Percentiles rank a stretch among this genome's conserved stretches.
These are phyloP conservation scores for Apocrypta bakeri DNA, from an alignment of 1,140 invertebrate species.

Conservation along the genomic window DNA sequence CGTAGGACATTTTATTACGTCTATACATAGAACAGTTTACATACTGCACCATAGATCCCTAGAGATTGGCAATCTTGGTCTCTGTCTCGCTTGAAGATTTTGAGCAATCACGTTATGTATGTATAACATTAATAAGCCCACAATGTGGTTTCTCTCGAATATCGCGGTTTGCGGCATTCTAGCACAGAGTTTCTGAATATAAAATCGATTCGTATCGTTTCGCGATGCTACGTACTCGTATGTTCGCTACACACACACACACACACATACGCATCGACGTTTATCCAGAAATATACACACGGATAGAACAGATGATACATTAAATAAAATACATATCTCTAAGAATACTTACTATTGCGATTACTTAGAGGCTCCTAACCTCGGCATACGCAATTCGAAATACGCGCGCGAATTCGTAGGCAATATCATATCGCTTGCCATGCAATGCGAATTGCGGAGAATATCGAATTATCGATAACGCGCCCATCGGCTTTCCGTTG, in stretches of 20 bases:
- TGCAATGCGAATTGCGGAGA: background rate
- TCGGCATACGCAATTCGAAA: too few relatives aligned
- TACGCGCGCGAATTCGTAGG: too few relatives aligned
- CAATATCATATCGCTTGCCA: too few relatives aligned
- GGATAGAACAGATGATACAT: too few relatives aligned
- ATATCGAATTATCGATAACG: background rate
- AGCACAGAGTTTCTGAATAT: background rate
- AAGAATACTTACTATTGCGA: too few relatives aligned
- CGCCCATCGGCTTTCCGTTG: background rate
- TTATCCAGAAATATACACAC: too few relatives aligned
- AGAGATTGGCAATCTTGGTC: constrained; percentile 73
- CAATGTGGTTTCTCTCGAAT: constrained; percentile 63
- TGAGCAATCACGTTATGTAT: background rate
- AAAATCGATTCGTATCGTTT: background rate
- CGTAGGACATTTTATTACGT: constrained; percentile 28
- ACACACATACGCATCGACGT: too few relatives aligned
- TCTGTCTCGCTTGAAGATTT: constrained; percentile 70
- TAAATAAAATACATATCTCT: too few relatives aligned
- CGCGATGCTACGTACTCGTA: too few relatives aligned
- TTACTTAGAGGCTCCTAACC: too few relatives aligned
- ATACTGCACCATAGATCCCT: constrained; percentile 53
- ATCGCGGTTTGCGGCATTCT: constrained; percentile 55
- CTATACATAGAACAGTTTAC: constrained; percentile 44
- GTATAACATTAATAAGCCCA: constrained; percentile 49
- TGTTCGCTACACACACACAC: too few relatives aligned